Base-by-base conservation (phyloP, 2,113 vertebrate species). In the Silurus asotus region DNA sequence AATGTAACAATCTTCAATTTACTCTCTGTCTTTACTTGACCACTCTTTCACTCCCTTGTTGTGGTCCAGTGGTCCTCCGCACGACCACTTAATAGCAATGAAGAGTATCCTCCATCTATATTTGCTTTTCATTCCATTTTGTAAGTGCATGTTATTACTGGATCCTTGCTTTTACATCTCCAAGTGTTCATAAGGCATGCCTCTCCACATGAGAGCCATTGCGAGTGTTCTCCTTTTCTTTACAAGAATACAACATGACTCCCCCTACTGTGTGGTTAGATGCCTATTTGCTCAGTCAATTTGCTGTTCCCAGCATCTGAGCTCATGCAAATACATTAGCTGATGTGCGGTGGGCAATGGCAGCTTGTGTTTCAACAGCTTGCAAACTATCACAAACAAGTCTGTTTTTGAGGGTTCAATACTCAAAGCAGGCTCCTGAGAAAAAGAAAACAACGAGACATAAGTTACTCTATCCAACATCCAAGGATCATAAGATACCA, bases 221-320 rank as follows among this genome's bases (percentile, higher is more conserved):
- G 74, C 85, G 53, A 90, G 83, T 59, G 51, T 91, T 84, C 92
- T 91, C 89, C 90, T 93, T 45, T 93, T 93, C 93, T 94, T 93
- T 94, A 93, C 90, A 25, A 80, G 90, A 92, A 92, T 89, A 92
- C 91, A 90, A 92, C 93, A 92, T 88, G 87, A 87, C 93, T 90
- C 89, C 94, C 92, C 94, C 94, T 89, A 93, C 94, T 94, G 94
- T 90, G 94, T 91, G 88, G 90, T 94, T 94, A 94, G 94, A 94
- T 94, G 93, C 90, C 93, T 93, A 94, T 94, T 95, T 94, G 92
- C 93, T 94, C 93, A 95, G 92, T 93, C 94, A 94, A 94, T 95
- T 94, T 94, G 92, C 93, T 88, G 69, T 93, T 94, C 92, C 90
- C 94, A 93, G 94, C 93, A 93, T 94, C 93, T 90, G 59, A 91